Conservation (phyloP, 2,888 invertebrate species). For the Molorchus minor region DNA sequence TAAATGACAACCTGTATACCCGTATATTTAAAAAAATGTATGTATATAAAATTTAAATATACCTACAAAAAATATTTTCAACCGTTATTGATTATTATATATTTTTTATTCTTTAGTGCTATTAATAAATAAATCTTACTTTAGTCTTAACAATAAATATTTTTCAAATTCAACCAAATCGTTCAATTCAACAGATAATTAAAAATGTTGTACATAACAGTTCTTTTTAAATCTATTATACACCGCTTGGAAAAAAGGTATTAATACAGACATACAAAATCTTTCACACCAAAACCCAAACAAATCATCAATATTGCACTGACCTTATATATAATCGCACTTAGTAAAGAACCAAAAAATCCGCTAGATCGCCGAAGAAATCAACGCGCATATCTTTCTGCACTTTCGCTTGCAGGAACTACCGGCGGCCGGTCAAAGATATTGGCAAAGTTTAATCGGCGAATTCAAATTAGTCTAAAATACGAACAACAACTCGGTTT, state of each 20-base stretch:
- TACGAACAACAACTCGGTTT: conserved; percentile 35
- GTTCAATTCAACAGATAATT: background rate
- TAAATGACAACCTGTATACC: no score
- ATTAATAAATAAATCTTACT: no score
- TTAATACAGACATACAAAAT: background rate
- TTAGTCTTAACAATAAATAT: no score
- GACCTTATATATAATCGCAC: conserved; percentile 14
- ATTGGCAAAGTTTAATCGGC: conserved; percentile 30
- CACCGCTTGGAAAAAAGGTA: no score
- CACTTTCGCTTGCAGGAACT: conserved; percentile 36
- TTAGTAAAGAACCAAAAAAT: conserved; percentile 6
- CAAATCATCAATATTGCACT: conserved; percentile 7
- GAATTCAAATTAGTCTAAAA: conserved; percentile 43
- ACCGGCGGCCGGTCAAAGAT: conserved; percentile 29
- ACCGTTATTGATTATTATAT: no score
- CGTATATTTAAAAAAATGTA: no score
- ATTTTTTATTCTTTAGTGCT: no score
- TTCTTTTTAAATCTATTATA: no score
- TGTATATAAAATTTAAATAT: no score
- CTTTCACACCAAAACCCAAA: background rate
- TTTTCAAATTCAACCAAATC: no score
- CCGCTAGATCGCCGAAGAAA: conserved; percentile 20
- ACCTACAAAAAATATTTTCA: no score
- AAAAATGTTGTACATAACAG: no score
- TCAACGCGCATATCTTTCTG: conserved; percentile 34